Conservation (phyloP, 2,888 invertebrate species). For the Sthenelais limicola region DNA sequence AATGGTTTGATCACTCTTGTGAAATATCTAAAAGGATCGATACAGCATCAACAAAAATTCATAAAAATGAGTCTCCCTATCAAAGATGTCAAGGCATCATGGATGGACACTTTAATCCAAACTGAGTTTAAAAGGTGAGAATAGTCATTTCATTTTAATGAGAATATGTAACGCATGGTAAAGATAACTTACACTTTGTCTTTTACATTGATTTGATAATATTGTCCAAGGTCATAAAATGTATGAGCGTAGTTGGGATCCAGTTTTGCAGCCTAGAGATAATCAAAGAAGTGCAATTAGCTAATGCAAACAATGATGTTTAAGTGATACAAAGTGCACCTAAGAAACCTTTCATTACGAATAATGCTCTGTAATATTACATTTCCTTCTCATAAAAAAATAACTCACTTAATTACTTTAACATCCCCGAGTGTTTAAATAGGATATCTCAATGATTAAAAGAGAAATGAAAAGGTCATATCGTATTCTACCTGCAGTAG, state of each 20-base stretch:
- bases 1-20: no score
- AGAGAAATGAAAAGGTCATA: not conserved
- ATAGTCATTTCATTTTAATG: not conserved
- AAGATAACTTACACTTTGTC: conserved; percentile 75
- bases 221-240: conserved; percentile 84
- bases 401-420: not conserved
- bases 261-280: conserved; percentile 75
- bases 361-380: not conserved
- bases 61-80: no score
- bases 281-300: not conserved
- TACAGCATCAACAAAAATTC: no score
- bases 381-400: not conserved
- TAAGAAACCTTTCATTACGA: conserved; percentile 1
- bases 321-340: not conserved
- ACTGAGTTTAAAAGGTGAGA: no score
- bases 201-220: conserved; percentile 80
- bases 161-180: not conserved
- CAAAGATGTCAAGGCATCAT: no score
- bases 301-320: not conserved
- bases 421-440: not conserved
- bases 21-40: no score
- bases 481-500: conserved; percentile 56
- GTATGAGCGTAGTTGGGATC: conserved; percentile 83
- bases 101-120: no score
- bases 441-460: no score